Conservation (phyloP, 2,797 vertebrate species). For the Pseudopleuronectes americanus region DNA sequence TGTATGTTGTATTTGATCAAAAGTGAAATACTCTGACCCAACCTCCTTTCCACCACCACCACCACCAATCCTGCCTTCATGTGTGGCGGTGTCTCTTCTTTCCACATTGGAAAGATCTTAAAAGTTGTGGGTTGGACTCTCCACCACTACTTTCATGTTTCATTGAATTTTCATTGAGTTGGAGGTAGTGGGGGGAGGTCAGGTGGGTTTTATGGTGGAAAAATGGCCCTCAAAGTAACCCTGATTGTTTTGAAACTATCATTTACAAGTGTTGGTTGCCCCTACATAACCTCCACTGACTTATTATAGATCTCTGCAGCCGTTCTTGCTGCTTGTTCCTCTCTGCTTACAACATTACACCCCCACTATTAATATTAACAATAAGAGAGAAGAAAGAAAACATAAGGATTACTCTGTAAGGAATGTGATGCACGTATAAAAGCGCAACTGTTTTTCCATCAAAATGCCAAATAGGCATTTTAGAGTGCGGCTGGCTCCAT, state of each 20-base stretch:
- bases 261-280: no score
- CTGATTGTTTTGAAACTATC: neutral
- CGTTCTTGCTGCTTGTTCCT: slow-evolving; percentile 32
- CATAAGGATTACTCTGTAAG: neutral
- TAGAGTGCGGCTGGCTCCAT: slow-evolving; percentile 9
- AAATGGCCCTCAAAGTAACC: slow-evolving; percentile 37
- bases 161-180: slow-evolving; percentile 39
- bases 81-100: slow-evolving; percentile 39
- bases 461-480: slow-evolving; percentile 23
- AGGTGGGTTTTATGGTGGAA: slow-evolving; percentile 29
- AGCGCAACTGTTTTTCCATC: neutral
- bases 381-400: neutral
- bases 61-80: slow-evolving; percentile 21
- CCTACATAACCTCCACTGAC: neutral
- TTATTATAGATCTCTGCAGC: slow-evolving; percentile 31
- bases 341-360: neutral
- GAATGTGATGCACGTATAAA: slow-evolving; percentile 2
- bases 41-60: neutral
- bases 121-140: slow-evolving; percentile 42
- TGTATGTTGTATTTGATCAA: slow-evolving; percentile 44
- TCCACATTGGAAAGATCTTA: slow-evolving; percentile 48
- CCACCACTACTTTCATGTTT: slow-evolving; percentile 52
- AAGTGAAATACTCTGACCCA: slow-evolving; percentile 34
- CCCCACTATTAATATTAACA: slow-evolving; percentile 2
- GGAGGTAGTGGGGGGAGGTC: neutral